Percentiles rank a stretch among this genome's conserved stretches.
Evolutionary conservation across 2,797 vertebrate genomes (phyloP).

Genomic region (Falco concolor): DNA sequence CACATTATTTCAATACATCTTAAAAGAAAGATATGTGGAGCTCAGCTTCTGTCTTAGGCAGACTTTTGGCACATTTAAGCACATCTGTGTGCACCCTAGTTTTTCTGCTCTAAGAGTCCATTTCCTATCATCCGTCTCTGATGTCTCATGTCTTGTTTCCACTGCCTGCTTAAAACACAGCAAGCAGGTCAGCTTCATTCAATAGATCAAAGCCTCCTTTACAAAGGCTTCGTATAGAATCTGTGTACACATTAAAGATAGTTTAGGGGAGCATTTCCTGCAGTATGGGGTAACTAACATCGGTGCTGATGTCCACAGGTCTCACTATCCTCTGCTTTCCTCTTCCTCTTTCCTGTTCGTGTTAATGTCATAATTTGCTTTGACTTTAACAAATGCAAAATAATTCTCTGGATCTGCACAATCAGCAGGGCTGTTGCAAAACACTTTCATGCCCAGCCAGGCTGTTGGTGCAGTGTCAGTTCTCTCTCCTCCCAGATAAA

Average conservation of each 20-base stretch:
- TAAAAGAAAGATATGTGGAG: background rate
- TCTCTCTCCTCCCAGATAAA: background rate
- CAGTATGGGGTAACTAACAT: background rate
- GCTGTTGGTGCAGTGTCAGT: background rate
- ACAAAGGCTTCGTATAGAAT: background rate
- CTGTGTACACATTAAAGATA: background rate
- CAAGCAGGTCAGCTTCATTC: background rate
- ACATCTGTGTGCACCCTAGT: background rate
- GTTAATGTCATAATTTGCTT: background rate
- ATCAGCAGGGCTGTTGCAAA: background rate
- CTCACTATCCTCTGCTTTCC: background rate
- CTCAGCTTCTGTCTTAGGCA: background rate
- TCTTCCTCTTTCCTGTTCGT: background rate
- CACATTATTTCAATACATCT: background rate
- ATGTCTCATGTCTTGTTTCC: background rate
- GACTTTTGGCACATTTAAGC: background rate
- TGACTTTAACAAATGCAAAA: slow-evolving; percentile 23
- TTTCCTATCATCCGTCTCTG: background rate
- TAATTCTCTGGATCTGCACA: background rate
- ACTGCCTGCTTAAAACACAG: background rate
- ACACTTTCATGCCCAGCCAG: slow-evolving; percentile 24
- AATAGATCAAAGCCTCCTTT: background rate
- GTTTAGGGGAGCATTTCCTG: background rate
- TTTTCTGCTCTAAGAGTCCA: background rate
- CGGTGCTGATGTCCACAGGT: background rate